Evolutionary conservation across 2,888 invertebrate species (phyloP), one percentile per base, ranked within the genome.

Genomic region (Philaethria dido): DNA sequence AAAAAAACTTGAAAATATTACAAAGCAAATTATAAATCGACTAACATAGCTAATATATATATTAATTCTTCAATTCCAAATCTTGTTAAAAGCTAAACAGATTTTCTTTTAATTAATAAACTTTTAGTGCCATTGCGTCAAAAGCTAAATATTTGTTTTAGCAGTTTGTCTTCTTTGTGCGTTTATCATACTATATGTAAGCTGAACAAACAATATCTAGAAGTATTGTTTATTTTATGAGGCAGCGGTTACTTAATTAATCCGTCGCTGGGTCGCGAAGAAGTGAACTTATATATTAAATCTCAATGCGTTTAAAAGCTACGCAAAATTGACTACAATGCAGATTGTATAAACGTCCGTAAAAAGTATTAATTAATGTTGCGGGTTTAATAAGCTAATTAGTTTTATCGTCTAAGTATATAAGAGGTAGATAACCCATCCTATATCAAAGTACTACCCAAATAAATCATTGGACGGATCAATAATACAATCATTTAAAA

Each of bases 161-260:
- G 44, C 16, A 16, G 33, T 52, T 52, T 52, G 50, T 52, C 52
- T 16, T 52, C n/a, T 29, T 52, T 16, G 29, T 52, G 13, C 16
- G 52, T 52, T 52, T 52, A 52, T 52, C 52, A n/a, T 16, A 33
- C 52, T 29, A 1, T 52, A 52, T 20, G 36, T 55, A 55, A 55
- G 25, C 42, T 57, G 57, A 57, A n/a, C 57, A 42, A 57, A 57
- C 39, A 20, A 36, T 39, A 57, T 42, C 4, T n/a, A 42, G n/a
- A 57, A 22, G n/a, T 16, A 29, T 42, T 57, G 57, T 57, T 57
- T 42, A 42, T 42, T 57, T 20, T 42, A 42, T 57, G 57, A 57
- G 57, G 11, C 22, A 57, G 42, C 18, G 14, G n/a, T 20, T 25
- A 36, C 55, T 22, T 47, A 33, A 8, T 39, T 39, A 22, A 42